Conservation (phyloP, 2,113 vertebrate genomes). For the Fregetta grallaria region DNA sequence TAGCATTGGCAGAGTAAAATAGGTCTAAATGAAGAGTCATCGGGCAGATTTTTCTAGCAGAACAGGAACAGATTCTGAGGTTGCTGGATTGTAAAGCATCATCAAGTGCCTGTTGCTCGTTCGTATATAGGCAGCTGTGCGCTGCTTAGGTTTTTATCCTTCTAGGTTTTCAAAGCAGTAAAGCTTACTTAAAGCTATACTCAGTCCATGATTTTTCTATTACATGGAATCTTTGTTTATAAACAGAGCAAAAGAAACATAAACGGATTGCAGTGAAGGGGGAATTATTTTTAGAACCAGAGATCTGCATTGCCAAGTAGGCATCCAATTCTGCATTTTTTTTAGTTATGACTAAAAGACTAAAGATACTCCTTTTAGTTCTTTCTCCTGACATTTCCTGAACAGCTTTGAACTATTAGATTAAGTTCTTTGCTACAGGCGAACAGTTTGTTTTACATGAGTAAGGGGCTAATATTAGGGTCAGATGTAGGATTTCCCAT, state of each 20-base stretch:
- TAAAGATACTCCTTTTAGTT: background rate
- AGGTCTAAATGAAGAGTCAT: background rate
- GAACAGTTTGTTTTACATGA: background rate
- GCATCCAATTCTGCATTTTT: background rate
- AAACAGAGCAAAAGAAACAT: background rate
- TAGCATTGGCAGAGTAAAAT: background rate
- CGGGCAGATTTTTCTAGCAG: background rate
- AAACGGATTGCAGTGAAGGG: background rate
- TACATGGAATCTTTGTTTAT: background rate
- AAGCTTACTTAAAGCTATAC: background rate
- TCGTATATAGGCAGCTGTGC: accelerated
- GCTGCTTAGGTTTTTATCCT: background rate
- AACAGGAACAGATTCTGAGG: background rate
- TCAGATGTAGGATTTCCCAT: background rate
- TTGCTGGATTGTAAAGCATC: background rate
- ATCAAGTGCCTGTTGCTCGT: background rate
- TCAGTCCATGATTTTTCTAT: background rate
- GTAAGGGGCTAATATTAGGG: background rate
- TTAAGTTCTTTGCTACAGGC: background rate
- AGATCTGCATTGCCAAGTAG: background rate
- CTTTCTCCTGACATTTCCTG: background rate
- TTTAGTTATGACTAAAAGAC: background rate
- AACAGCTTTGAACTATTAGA: background rate
- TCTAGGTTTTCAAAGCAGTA: background rate
- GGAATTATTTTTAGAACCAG: background rate